Conservation (phyloP, 2,113 vertebrate genomes). For the Ahaetulla prasina region DNA sequence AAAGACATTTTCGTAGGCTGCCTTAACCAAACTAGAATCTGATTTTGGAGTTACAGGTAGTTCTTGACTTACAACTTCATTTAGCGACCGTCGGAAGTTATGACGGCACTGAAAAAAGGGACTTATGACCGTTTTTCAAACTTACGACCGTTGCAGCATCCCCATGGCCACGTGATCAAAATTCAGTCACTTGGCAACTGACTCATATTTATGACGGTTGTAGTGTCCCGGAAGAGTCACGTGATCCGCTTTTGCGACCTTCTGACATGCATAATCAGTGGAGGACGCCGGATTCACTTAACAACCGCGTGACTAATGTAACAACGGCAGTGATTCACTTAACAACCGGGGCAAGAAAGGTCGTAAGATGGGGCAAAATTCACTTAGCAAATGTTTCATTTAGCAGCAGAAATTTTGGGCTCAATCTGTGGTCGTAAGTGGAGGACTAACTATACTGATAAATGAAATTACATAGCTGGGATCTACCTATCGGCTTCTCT, state of each 20-base stretch:
- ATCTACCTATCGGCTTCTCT: not conserved
- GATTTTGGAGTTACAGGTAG: not conserved
- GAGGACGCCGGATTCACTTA: not conserved
- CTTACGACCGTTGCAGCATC: too few species aligned
- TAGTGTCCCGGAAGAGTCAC: too few species aligned
- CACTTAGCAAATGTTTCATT: not conserved
- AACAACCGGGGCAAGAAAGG: not conserved
- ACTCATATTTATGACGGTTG: too few species aligned
- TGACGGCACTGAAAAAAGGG: too few species aligned
- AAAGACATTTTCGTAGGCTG: not conserved
- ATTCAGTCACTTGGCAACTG: too few species aligned
- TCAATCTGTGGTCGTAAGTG: accelerated
- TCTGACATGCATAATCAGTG: too few species aligned
- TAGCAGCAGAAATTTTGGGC: too few species aligned
- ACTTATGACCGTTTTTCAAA: too few species aligned
- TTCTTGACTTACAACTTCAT: too few species aligned
- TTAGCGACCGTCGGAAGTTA: too few species aligned
- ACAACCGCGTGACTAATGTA: not conserved
- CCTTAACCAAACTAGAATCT: not conserved
- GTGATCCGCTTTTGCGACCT: too few species aligned
- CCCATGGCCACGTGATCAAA: too few species aligned
- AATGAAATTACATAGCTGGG: not conserved
- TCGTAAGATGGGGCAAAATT: not conserved
- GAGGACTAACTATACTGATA: not conserved
- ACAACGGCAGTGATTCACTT: not conserved